These are phyloP conservation scores for Drosophila navojoa DNA, from an alignment of 1,140 invertebrate genomes.

Conservation along the genomic window DNA sequence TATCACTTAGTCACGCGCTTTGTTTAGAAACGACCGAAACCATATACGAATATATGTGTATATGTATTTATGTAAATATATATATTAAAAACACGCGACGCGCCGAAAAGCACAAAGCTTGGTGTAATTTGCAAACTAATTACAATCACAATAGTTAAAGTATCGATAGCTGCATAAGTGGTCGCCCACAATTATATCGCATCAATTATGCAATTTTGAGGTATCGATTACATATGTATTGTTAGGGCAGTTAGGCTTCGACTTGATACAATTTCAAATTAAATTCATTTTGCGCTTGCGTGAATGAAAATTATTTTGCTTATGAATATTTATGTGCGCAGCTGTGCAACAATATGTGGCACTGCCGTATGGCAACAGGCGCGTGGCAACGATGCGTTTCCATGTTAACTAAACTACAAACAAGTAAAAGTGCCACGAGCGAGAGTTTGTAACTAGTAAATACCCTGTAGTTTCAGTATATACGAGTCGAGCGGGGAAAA, in stretches of 20 bases:
- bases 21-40: background rate
- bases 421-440: background rate
- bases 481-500: too few relatives aligned
- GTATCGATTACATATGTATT: background rate
- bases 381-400: constrained; percentile 39
- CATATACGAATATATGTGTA: background rate
- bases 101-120: too few relatives aligned
- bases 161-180: background rate
- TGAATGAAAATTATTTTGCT: constrained; percentile 29
- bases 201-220: background rate
- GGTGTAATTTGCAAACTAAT: too few relatives aligned
- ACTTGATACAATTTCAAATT: background rate
- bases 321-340: constrained; percentile 65
- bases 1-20: background rate
- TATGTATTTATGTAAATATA: background rate
- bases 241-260: constrained; percentile 7
- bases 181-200: background rate
- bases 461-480: too few relatives aligned
- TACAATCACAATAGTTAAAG: background rate
- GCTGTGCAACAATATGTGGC: constrained; percentile 49
- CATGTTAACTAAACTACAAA: constrained; percentile 10
- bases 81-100: too few relatives aligned
- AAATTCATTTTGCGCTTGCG: constrained; percentile 39
- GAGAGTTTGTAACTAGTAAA: background rate
- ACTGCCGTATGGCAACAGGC: constrained; percentile 40